Evolutionary conservation across 2,113 vertebrate species (phyloP).

Genomic region (Tursiops truncatus): DNA sequence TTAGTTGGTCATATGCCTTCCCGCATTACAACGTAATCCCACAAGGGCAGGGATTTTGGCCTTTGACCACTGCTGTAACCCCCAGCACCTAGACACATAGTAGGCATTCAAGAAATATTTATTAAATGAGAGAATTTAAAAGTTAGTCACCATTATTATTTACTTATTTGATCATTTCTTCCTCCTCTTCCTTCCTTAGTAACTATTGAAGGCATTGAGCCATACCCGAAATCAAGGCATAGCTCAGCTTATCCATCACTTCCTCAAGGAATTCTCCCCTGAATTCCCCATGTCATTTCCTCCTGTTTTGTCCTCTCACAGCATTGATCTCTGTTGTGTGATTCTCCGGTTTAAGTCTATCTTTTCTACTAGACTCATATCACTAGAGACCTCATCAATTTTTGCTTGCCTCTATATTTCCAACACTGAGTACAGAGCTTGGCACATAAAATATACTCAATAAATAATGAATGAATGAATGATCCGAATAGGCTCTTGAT

Average conservation of each 20-base stretch:
- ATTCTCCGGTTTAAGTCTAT: not conserved
- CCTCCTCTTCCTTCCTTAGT: not conserved
- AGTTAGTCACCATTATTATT: not conserved
- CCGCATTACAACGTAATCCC: not conserved
- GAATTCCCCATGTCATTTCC: not conserved
- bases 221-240: not conserved
- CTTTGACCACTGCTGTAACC: not conserved
- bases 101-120: not conserved
- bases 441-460: constrained; percentile 9
- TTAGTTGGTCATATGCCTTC: not conserved
- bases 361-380: not conserved
- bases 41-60: not conserved
- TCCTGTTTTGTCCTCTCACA: not conserved
- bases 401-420: not conserved
- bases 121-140: not conserved
- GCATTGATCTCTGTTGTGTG: not conserved
- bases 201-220: not conserved
- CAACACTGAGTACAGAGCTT: not conserved
- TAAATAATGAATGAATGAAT: constrained; percentile 38
- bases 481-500: not conserved
- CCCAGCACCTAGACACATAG: not conserved
- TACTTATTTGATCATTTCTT: not conserved
- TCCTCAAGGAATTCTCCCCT: not conserved
- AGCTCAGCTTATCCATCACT: not conserved
- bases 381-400: not conserved